A percentile compares a stretch with the other conserved stretches of the same genome.
Evolutionary conservation across 30 jellyfish, hydroid and myxozoan species (phyloP).

Genomic region (Aurelia sp.): DNA sequence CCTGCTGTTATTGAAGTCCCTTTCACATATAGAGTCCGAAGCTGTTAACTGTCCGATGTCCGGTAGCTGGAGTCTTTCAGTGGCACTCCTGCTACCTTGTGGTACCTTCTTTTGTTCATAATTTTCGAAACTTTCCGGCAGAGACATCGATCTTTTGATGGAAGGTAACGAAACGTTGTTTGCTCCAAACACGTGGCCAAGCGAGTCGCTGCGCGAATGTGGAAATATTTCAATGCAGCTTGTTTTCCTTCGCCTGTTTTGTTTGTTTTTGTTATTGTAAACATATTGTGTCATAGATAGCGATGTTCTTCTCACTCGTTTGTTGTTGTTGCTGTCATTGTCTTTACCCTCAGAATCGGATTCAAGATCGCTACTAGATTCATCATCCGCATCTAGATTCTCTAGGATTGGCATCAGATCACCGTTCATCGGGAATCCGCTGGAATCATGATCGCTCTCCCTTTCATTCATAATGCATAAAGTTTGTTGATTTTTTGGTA

Average conservation of each 20-base stretch:
- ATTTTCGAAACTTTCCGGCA: constrained; percentile 62
- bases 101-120: constrained; percentile 34
- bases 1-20: not conserved
- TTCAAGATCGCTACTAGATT: constrained; percentile 54
- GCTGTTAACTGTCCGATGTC: constrained; percentile 22
- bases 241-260: constrained; percentile 32
- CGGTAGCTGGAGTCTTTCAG: constrained; percentile 64
- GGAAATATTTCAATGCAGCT: constrained; percentile 64
- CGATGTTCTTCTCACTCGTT: constrained; percentile 32
- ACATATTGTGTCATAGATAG: constrained; percentile 3
- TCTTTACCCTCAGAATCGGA: constrained; percentile 9
- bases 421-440: not conserved
- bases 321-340: not conserved
- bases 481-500: too few relatives aligned
- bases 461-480: too few relatives aligned
- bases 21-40: constrained; percentile 5
- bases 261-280: constrained; percentile 14
- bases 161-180: constrained; percentile 23
- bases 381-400: constrained; percentile 71
- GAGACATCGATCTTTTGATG: constrained; percentile 57
- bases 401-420: constrained; percentile 54
- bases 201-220: not conserved
- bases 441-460: too few relatives aligned
- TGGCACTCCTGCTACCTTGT: constrained; percentile 64
- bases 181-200: not conserved